phyloP scores from a whole-genome alignment of 37 sponge, comb jelly and placozoan species.

The Cliona cf. orientalis region DNA sequence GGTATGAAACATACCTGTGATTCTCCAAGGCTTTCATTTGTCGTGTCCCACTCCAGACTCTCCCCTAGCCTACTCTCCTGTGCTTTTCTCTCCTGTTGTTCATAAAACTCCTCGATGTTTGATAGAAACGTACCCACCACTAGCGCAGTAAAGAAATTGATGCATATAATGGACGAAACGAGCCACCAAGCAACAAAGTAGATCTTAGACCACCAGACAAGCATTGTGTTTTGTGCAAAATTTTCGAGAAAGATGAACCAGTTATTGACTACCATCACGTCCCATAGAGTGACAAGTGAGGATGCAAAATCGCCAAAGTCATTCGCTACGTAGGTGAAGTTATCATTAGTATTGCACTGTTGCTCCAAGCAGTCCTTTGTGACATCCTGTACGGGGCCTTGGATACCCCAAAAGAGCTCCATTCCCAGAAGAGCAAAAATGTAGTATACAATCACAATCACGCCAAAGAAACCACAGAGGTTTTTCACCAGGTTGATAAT shows the following conservation, averaged over 20 bases:
- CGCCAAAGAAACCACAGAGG: slow-evolving; percentile 77
- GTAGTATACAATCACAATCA: slow-evolving; percentile 86
- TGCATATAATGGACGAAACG: slow-evolving; percentile 82
- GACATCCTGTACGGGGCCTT: neutral
- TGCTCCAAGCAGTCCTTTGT: neutral
- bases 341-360: slow-evolving; percentile 76
- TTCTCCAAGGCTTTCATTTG: neutral
- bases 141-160: slow-evolving; percentile 92
- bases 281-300: slow-evolving; percentile 87
- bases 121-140: slow-evolving; percentile 90
- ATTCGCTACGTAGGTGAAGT: slow-evolving; percentile 79
- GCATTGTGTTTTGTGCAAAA: slow-evolving; percentile 40
- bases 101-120: slow-evolving; percentile 72
- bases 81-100: neutral
- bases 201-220: slow-evolving; percentile 73
- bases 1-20: neutral
- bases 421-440: slow-evolving; percentile 95
- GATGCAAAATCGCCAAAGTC: slow-evolving; percentile 94
- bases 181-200: slow-evolving; percentile 98
- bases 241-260: slow-evolving; percentile 89
- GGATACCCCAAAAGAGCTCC: slow-evolving; percentile 63
- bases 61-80: no score
- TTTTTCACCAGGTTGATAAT: slow-evolving; percentile 76
- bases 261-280: slow-evolving; percentile 97
- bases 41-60: neutral